phyloP scores from a whole-genome alignment of 1,140 invertebrate genomes.

The roundworm (Caenorhabditis elegans) region WBcel235 BX284602.5:6045001-6045500 shows the following conservation, averaged over 20 bases:
- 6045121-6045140: constrained; percentile 19
- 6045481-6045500: no score
- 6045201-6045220: neutral
- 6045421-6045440: no score
- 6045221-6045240: neutral
- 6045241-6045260: neutral
- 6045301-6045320: no score
- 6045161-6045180: neutral
- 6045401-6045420: no score
- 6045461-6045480: no score
- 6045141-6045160: neutral
- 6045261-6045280: constrained; percentile 1
- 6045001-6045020: constrained; percentile 90
- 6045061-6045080: constrained; percentile 24
- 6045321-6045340: no score
- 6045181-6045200: neutral
- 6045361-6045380: no score
- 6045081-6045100: constrained; percentile 16
- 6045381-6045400: no score
- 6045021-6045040: constrained; percentile 66
- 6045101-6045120: constrained; percentile 28
- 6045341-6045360: no score
- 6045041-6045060: constrained; percentile 5
- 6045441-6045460: no score
- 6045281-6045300: neutral